Evolutionary conservation across 23 tunicate species (phyloP), one percentile per base, ranked within the genome.

Genomic region (Botrylloides violaceus): DNA sequence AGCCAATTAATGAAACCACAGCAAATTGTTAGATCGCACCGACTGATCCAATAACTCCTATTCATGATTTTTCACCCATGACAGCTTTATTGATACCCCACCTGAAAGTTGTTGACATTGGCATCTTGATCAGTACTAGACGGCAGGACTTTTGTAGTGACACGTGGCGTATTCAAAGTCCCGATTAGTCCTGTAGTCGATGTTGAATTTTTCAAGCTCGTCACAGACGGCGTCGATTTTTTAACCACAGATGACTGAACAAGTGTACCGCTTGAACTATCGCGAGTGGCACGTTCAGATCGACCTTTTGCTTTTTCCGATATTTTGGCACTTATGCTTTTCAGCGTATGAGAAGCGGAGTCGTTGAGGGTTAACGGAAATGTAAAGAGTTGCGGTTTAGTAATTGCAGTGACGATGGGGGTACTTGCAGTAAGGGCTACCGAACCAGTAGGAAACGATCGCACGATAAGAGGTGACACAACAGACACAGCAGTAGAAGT

Each of bases 391-490:
- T 6, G 79, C 19, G 30, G 78, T 33, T 48, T 76, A 76, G 57
- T 37, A 68, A 7, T 68, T 35, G 25, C 56, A 28, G 59, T 23
- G 58, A 28, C 35, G 21, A 25, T 12, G 25, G 58, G n/a, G 6
- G 37, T 37, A 19, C 74, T 39, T 20, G 66, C 53, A 49, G 82
- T 47, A 25, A 64, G 49, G 2, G 74, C 43, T 3, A 76, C 72
- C 22, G 74, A 30, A 0, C 82, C 63, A 32, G 76, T 73, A 2
- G 94, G 2, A 12, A 63, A 6, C 12, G 84, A 58, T 2, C 80
- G 83, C 26, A 73, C 84, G 1, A 78, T 75, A 24, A 85, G 47
- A 15, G 83, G 85, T 0, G 83, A 59, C 15, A 77, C 92, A 2
- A 70, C 57, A 31, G 85, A 83, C 23, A 85, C 84, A 20, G 94